phyloP scores from a whole-genome alignment of 2,888 invertebrate genomes.

The Crioceris asparagi region DNA sequence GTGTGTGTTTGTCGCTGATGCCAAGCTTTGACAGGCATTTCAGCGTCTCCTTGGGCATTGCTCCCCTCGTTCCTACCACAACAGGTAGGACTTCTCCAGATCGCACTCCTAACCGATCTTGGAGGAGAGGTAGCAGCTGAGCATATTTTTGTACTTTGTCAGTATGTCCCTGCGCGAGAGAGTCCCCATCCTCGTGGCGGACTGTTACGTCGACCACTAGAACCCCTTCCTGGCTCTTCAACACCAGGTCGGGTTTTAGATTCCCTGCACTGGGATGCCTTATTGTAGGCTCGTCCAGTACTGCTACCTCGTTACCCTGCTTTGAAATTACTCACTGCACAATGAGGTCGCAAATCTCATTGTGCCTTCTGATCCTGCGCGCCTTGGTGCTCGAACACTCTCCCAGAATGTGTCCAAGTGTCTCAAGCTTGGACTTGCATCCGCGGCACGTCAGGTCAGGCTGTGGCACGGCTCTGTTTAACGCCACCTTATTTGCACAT shows the following conservation, averaged over 20 bases:
- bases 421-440: conserved; percentile 24
- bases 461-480: conserved; percentile 16
- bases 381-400: conserved; percentile 20
- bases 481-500: conserved; percentile 19
- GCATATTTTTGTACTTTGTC: conserved; percentile 23
- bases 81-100: conserved; percentile 24
- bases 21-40: conserved; percentile 17
- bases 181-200: conserved; percentile 17
- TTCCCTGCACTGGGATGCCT: conserved; percentile 12
- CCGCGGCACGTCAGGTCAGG: conserved; percentile 22
- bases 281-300: conserved; percentile 15
- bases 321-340: conserved; percentile 8
- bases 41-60: conserved; percentile 25
- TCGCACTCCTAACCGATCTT: conserved; percentile 8
- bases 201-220: conserved; percentile 25
- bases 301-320: conserved; percentile 11
- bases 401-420: conserved; percentile 26
- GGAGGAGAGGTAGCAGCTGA: conserved; percentile 17
- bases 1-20: conserved; percentile 14
- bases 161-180: conserved; percentile 17
- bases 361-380: conserved; percentile 19
- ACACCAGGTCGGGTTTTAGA: conserved; percentile 23
- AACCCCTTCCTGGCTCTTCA: conserved; percentile 19
- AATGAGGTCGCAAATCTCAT: conserved; percentile 20
- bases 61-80: conserved; percentile 28